phyloP scores from a whole-genome alignment of 2,113 vertebrate species.

The Bombycilla garrulus region DNA sequence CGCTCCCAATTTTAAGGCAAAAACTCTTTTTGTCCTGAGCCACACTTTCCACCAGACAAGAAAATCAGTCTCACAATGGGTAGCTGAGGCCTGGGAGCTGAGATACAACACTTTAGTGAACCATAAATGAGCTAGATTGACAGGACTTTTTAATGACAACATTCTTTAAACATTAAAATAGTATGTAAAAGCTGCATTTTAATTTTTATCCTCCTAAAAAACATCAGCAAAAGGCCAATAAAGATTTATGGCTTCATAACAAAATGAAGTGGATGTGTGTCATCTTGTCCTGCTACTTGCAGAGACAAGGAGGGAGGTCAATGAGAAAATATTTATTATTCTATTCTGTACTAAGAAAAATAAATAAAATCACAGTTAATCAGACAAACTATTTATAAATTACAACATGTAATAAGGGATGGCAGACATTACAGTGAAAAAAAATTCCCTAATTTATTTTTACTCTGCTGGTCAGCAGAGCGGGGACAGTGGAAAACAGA shows the following conservation, averaged over 20 bases:
- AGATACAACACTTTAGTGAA: background rate
- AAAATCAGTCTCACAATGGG: background rate
- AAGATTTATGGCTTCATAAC: background rate
- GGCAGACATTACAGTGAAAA: background rate
- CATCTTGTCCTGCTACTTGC: background rate
- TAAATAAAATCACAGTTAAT: constrained; percentile 1
- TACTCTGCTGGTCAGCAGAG: constrained; percentile 26
- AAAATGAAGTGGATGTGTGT: background rate
- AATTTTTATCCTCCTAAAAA: background rate
- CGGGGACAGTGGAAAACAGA: constrained; percentile 27
- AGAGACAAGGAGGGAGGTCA: background rate
- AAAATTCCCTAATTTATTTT: constrained; percentile 22
- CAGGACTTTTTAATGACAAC: background rate
- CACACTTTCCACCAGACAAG: background rate
- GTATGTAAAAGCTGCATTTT: background rate
- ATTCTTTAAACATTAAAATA: background rate
- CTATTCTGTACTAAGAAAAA: background rate
- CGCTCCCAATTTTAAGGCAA: background rate
- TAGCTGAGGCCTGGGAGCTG: background rate
- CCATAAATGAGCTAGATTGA: background rate
- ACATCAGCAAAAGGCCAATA: background rate
- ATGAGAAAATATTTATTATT: background rate
- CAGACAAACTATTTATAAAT: constrained; percentile 22
- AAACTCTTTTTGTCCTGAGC: background rate
- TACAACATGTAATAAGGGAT: constrained; percentile 19